phyloP scores from a whole-genome alignment of 1,140 invertebrate species.

The Neodiprion lecontei region DNA sequence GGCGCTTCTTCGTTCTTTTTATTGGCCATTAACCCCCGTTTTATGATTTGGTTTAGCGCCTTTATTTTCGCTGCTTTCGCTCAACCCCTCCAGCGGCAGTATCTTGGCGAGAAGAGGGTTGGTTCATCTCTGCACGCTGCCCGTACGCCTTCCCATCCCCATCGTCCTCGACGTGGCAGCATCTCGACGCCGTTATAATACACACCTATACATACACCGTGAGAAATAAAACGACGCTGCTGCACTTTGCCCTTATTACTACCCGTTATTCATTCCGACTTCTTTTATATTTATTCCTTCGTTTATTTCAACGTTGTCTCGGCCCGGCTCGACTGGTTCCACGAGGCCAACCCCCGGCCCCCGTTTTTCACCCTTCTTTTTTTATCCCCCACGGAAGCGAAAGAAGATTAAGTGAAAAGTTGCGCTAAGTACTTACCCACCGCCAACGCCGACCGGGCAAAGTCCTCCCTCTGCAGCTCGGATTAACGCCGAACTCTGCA shows the following conservation, averaged over 20 bases:
- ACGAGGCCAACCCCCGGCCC: background rate
- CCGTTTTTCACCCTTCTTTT: background rate
- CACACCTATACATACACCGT: background rate
- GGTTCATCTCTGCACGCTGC: conserved; percentile 1
- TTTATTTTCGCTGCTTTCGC: background rate
- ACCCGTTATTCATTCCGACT: conserved; percentile 1
- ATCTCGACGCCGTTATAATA: background rate
- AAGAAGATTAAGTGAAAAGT: conserved; percentile 7
- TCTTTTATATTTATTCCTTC: conserved; percentile 5
- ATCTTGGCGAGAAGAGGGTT: background rate
- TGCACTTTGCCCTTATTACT: conserved; percentile 5
- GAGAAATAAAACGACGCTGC: background rate
- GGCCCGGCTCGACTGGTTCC: background rate
- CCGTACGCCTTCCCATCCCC: no score
- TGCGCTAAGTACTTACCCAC: background rate
- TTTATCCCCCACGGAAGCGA: background rate
- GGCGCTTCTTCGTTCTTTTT: background rate
- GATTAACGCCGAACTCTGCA: background rate
- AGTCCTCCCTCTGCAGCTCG: conserved; percentile 6
- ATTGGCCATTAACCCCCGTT: conserved; percentile 3
- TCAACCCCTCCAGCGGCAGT: background rate
- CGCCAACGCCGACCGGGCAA: no score
- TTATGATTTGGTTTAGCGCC: conserved; percentile 7
- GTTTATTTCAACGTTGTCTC: conserved; percentile 4
- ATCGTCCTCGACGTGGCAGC: background rate